phyloP scores from a whole-genome alignment of 2,888 invertebrate genomes.

The Steinernema scapterisci region DNA sequence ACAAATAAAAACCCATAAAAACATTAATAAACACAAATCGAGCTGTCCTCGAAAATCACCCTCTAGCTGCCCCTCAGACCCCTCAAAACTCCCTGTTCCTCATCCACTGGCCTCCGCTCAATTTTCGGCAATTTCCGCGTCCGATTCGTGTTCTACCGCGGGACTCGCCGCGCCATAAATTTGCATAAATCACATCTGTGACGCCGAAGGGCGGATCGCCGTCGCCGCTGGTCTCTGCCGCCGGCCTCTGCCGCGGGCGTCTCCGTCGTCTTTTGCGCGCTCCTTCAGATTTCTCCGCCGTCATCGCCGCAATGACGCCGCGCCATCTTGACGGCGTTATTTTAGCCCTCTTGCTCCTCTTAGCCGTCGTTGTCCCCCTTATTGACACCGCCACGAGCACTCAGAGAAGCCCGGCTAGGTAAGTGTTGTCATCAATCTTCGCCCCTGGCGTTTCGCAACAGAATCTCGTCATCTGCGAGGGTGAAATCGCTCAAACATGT shows the following conservation, averaged over 20 bases:
- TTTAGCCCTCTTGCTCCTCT: not conserved
- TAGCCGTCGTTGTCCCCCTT: not conserved
- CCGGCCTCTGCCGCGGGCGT: not conserved
- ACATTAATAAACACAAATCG: not conserved
- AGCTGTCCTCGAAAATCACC: too few relatives aligned
- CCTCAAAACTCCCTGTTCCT: not conserved
- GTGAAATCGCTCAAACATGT: not conserved
- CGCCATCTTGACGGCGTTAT: not conserved
- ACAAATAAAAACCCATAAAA: not conserved
- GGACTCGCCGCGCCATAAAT: not conserved
- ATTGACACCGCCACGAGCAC: not conserved
- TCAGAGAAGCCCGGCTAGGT: not conserved
- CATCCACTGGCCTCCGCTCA: not conserved
- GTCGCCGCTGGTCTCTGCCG: not conserved
- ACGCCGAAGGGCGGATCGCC: conserved; percentile 26
- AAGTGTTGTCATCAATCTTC: not conserved
- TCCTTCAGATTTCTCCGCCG: conserved; percentile 17
- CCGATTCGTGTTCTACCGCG: not conserved
- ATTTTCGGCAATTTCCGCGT: not conserved
- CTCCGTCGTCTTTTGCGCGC: too few relatives aligned
- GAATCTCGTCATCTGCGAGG: not conserved
- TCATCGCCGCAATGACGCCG: not conserved
- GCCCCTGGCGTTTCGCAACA: not conserved
- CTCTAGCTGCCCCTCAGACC: too few relatives aligned
- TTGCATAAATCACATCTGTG: conserved; percentile 33